A percentile compares a stretch with the other conserved stretches of the same genome.
Evolutionary conservation across 2,888 invertebrate species (phyloP).

Genomic region (Physocephala rufipes): DNA sequence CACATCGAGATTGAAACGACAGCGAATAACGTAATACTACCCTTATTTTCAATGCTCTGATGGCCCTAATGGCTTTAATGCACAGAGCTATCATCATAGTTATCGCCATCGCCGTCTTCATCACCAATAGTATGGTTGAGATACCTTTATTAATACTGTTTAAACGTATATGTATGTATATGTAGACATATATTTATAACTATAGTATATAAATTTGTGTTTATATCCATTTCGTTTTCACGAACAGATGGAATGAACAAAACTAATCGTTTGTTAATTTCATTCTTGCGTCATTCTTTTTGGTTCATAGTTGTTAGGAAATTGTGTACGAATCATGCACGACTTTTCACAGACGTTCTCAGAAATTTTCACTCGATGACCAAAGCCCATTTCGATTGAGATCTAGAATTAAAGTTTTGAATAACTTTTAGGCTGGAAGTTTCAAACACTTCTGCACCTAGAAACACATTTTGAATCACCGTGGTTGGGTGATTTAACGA

Average conservation of each 20-base stretch:
- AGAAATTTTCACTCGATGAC: too few species aligned
- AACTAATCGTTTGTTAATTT: slow-evolving; percentile 14
- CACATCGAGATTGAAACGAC: slow-evolving; percentile 13
- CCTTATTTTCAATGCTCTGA: slow-evolving; percentile 7
- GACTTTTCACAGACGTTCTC: too few species aligned
- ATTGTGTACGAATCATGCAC: background rate
- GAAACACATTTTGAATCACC: too few species aligned
- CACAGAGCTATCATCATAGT: too few species aligned
- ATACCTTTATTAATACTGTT: slow-evolving; percentile 18
- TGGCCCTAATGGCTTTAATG: slow-evolving; percentile 20
- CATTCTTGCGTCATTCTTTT: slow-evolving; percentile 15
- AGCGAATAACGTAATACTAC: background rate
- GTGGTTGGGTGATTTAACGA: too few species aligned
- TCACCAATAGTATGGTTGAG: slow-evolving; percentile 7
- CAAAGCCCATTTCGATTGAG: too few species aligned
- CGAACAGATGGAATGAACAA: background rate
- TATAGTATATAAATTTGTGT: slow-evolving; percentile 4
- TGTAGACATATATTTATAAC: background rate
- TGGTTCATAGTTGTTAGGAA: background rate
- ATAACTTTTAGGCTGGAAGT: too few species aligned
- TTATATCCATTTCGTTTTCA: background rate
- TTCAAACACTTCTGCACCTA: too few species aligned
- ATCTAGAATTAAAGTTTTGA: too few species aligned
- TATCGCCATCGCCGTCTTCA: too few species aligned
- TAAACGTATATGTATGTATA: background rate